phyloP scores from a whole-genome alignment of 2,888 invertebrate species.

The Phlogophora meticulosa region DNA sequence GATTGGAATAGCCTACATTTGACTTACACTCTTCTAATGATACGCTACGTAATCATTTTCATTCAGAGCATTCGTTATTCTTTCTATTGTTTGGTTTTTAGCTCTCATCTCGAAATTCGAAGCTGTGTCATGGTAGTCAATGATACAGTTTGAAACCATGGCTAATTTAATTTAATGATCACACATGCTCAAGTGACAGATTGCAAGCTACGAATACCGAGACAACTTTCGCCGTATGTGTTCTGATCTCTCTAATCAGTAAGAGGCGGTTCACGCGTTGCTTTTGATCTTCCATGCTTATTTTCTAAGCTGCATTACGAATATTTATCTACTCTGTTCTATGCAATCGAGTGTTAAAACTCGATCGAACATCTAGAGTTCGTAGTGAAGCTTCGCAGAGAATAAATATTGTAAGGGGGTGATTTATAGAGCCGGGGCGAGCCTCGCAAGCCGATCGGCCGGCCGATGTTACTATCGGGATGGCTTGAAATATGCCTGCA shows the following conservation, averaged over 20 bases:
- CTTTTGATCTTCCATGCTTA: constrained; percentile 30
- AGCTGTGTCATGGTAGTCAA: constrained; percentile 22
- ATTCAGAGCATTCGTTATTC: constrained; percentile 48
- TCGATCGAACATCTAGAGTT: constrained; percentile 72
- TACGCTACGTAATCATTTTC: constrained; percentile 57
- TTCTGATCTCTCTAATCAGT: constrained; percentile 51
- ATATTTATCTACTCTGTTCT: constrained; percentile 55
- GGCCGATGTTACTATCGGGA: constrained; percentile 88
- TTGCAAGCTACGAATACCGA: constrained; percentile 21
- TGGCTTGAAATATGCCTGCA: constrained; percentile 90
- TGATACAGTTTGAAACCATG: constrained; percentile 17
- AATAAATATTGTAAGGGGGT: constrained; percentile 90
- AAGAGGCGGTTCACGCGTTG: constrained; percentile 9
- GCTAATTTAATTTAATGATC: constrained; percentile 49
- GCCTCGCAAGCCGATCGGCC: constrained; percentile 83
- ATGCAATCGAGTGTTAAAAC: constrained; percentile 66
- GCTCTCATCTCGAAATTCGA: constrained; percentile 7
- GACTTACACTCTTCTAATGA: constrained; percentile 58
- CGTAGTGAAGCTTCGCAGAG: constrained; percentile 83
- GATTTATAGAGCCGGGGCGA: constrained; percentile 87
- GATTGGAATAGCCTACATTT: constrained; percentile 67
- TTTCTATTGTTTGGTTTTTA: constrained; percentile 33
- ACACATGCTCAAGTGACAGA: constrained; percentile 39
- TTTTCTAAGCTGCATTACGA: constrained; percentile 43
- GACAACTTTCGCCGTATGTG: constrained; percentile 38